Evolutionary conservation across 1,140 invertebrate species (phyloP).

Genomic region (Hylyphantes graminicola): DNA sequence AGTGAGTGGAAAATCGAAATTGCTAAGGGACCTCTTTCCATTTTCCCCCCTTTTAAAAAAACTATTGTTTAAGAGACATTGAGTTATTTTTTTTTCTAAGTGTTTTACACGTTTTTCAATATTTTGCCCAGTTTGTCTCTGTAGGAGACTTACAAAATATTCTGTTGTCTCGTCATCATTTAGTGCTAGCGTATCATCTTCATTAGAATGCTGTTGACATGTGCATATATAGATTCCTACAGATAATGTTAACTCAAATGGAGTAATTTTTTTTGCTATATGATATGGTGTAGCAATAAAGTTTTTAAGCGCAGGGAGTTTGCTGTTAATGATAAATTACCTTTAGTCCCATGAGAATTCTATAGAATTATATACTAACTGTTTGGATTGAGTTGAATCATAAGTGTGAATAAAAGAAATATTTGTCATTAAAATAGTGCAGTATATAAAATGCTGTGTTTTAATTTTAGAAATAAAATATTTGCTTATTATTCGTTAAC

Average conservation of each 20-base stretch:
- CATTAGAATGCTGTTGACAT: conserved; percentile 2
- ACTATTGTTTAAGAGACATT: conserved; percentile 30
- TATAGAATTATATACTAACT: no score
- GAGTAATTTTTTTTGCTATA: not conserved
- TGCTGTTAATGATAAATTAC: no score
- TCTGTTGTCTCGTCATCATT: conserved; percentile 11
- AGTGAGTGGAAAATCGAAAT: conserved; percentile 7
- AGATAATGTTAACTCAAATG: no score
- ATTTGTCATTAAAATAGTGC: no score
- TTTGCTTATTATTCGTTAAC: no score
- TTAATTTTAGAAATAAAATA: no score
- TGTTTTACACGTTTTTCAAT: conserved; percentile 43
- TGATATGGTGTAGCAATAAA: not conserved
- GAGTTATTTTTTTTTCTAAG: conserved; percentile 36
- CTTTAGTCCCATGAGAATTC: no score
- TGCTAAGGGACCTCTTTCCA: conserved; percentile 32
- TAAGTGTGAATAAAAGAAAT: no score
- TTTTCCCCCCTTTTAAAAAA: conserved; percentile 18
- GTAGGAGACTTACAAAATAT: conserved; percentile 13
- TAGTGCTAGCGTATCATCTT: conserved; percentile 17
- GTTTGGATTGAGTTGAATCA: no score
- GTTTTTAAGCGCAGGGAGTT: no score
- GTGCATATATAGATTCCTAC: not conserved
- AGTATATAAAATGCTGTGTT: no score
- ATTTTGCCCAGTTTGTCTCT: conserved; percentile 32